These are phyloP conservation scores for Leptinotarsa defecta DNA, from an alignment of 1,140 invertebrate genomes.

Conservation along the genomic window DNA sequence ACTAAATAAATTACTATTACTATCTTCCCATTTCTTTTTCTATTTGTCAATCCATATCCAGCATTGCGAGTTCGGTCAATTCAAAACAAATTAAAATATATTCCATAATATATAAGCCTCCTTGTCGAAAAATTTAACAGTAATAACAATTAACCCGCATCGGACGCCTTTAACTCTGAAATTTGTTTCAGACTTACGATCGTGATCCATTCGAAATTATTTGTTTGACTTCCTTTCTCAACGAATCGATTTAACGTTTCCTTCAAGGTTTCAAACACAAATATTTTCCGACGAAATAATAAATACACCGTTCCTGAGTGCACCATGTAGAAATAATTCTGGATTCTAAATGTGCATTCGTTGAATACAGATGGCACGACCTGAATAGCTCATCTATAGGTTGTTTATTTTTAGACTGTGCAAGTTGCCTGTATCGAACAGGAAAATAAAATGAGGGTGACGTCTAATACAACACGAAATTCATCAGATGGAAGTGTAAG, in stretches of 20 bases:
- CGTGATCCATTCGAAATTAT: slow-evolving; percentile 1
- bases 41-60: no score
- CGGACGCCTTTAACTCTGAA: background rate
- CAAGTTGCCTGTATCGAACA: no score
- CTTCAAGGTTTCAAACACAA: background rate
- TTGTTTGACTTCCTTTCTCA: background rate
- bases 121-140: no score
- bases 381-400: background rate
- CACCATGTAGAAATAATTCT: background rate
- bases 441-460: no score
- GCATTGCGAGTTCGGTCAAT: no score
- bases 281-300: background rate
- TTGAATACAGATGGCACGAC: background rate
- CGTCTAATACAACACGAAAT: no score
- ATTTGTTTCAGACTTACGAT: background rate
- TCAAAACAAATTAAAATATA: no score
- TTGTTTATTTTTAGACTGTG: no score
- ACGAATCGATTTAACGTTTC: slow-evolving; percentile 3
- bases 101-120: no score
- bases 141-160: background rate
- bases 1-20: no score
- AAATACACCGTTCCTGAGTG: background rate
- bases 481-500: no score
- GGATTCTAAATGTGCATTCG: background rate
- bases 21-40: no score